These are phyloP conservation scores for Apodemia duryi DNA, from an alignment of 2,888 invertebrate genomes.

Conservation along the genomic window DNA sequence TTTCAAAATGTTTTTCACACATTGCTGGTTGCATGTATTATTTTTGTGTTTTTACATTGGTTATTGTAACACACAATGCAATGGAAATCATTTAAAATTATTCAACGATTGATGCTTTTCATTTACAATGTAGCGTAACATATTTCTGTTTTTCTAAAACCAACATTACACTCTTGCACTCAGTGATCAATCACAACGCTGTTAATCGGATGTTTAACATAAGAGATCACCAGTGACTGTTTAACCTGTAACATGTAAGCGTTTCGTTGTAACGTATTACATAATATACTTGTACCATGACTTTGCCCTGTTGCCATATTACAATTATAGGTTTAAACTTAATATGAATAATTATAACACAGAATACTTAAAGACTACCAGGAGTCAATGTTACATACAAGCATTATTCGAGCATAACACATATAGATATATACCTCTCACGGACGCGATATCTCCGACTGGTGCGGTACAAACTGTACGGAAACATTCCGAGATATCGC, in stretches of 20 bases:
- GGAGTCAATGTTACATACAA: too few relatives aligned
- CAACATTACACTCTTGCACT: not conserved
- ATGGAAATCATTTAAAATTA: slow-evolving; percentile 3
- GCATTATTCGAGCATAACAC: too few relatives aligned
- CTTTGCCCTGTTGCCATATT: not conserved
- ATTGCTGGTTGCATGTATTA: not conserved
- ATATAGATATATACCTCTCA: too few relatives aligned
- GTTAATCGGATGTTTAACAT: not conserved
- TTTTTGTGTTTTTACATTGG: slow-evolving; percentile 7
- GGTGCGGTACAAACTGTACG: too few relatives aligned
- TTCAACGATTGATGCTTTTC: not conserved
- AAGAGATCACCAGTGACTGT: not conserved
- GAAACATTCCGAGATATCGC: too few relatives aligned
- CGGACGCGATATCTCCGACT: too few relatives aligned
- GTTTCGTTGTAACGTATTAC: not conserved
- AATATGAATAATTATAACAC: not conserved
- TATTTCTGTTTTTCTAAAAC: not conserved
- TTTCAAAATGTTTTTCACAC: slow-evolving; percentile 1
- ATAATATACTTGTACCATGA: not conserved
- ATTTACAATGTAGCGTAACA: not conserved
- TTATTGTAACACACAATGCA: not conserved
- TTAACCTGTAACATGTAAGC: too few relatives aligned
- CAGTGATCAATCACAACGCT: not conserved
- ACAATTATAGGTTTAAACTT: not conserved
- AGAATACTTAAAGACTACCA: too few relatives aligned